Evolutionary conservation across 2,113 vertebrate species (phyloP), one percentile per base, ranked within the genome.

Genomic region (Austrofundulus limnaeus): DNA sequence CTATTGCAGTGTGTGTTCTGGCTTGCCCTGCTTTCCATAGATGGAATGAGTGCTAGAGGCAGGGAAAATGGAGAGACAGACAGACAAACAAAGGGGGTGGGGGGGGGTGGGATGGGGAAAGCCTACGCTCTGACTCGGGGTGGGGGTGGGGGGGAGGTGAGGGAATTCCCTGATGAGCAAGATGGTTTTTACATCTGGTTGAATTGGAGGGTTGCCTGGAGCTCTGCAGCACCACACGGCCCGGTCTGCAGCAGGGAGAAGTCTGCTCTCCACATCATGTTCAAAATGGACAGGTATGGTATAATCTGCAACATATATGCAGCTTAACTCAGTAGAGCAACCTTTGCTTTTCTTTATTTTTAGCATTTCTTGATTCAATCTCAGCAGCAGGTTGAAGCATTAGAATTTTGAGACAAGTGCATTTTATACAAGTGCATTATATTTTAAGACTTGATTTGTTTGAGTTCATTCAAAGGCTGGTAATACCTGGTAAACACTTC

Each of bases 81-180:
- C 47, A 75, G 62, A 76, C 59, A 73, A 7, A 80, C 23, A 76
- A 41, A 52, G 78, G 91, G 90, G 42, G 20, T 42, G 20, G 57
- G 37, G 78, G 91, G 90, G 42, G 20, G 57, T 20, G 57, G 37
- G 92, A 90, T 78, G 88, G 95, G 95, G 95, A 94, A 96, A 95
- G 94, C 94, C 95, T 90, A 79, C 88, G 66, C 86, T 69, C 85
- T 95, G 95, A 97, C 92, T 96, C 95, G 95, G 78, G 31, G 82
- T n/a, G n/a, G n/a, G n/a, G n/a, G 95, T 77, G 31, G 80, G 72
- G 84, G 81, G 80, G 84, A 81, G 80, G 81, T 88, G 87, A 95
- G 95, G 96, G 95, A 95, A 95, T 95, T 96, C 95, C 94, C 95
- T 94, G 76, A 93, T 95, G 95, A 92, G 89, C 90, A 68, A 79